Evolutionary conservation across 2,113 vertebrate species (phyloP).

Genomic region (Phycodurus eques): DNA sequence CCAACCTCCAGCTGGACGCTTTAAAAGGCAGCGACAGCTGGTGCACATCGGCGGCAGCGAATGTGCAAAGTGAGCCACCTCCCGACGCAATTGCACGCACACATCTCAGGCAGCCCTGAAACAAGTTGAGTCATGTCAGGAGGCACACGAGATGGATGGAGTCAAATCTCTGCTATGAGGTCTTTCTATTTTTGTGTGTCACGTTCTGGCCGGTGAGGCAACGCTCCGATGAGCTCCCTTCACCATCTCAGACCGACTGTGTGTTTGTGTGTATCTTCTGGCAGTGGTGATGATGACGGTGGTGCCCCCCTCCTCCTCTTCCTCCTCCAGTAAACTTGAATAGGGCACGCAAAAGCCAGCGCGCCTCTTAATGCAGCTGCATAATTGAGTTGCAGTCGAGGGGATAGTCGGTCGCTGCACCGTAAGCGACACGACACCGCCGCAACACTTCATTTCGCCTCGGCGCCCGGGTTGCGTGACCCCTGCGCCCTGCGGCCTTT

Average conservation of each 20-base stretch:
- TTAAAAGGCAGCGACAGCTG: constrained; percentile 2
- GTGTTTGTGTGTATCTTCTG: background rate
- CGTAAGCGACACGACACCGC: constrained; percentile 10
- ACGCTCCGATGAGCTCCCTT: background rate
- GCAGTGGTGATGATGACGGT: background rate
- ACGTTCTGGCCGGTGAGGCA: too few relatives aligned
- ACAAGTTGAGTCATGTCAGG: constrained; percentile 54
- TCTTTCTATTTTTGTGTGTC: background rate
- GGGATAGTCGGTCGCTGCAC: background rate
- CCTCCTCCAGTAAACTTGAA: constrained; percentile 49
- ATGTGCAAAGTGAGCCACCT: constrained; percentile 16
- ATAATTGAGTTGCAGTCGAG: constrained; percentile 16
- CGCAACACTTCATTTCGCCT: background rate
- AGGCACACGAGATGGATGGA: constrained; percentile 32
- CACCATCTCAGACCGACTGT: background rate
- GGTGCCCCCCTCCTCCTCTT: background rate
- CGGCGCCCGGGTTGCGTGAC: constrained; percentile 12
- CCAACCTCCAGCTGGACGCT: too few relatives aligned
- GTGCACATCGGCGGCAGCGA: background rate
- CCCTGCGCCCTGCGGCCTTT: constrained; percentile 34
- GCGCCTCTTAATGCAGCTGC: constrained; percentile 28
- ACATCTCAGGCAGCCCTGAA: constrained; percentile 29
- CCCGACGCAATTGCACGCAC: background rate
- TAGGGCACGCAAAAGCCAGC: constrained; percentile 37
- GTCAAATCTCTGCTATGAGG: background rate